Percentiles rank a stretch among this genome's conserved stretches.
phyloP scores from a whole-genome alignment of 2,888 invertebrate genomes.

The Heliothis peltigera region DNA sequence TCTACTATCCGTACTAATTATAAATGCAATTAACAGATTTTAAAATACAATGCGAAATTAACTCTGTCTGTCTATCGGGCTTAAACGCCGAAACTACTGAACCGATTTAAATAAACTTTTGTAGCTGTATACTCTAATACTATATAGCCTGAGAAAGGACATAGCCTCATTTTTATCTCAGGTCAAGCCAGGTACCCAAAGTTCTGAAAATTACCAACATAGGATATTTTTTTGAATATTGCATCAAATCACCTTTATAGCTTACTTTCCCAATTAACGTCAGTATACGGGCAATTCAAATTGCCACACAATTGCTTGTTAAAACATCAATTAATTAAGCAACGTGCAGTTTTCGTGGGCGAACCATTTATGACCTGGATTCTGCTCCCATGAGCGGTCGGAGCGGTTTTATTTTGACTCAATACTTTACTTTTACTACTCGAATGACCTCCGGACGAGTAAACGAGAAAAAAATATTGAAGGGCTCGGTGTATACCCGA shows the following conservation, averaged over 20 bases:
- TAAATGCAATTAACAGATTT: too few relatives aligned
- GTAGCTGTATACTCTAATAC: too few relatives aligned
- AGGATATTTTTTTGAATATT: too few relatives aligned
- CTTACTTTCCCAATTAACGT: not conserved
- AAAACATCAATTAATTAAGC: conserved; percentile 47
- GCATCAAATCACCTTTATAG: not conserved
- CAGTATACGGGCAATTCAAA: not conserved
- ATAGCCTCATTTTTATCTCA: too few relatives aligned
- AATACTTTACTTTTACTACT: conserved; percentile 83
- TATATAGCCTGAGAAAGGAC: too few relatives aligned
- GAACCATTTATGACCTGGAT: conserved; percentile 82
- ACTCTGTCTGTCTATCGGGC: too few relatives aligned
- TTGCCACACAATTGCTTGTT: conserved; percentile 12
- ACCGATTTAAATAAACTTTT: too few relatives aligned
- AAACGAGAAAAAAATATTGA: conserved; percentile 75
- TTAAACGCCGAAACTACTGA: too few relatives aligned
- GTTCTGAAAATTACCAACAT: too few relatives aligned
- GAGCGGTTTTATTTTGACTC: conserved; percentile 76
- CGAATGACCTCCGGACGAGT: conserved; percentile 80
- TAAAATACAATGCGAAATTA: too few relatives aligned
- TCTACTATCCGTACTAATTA: too few relatives aligned
- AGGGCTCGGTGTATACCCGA: conserved; percentile 71
- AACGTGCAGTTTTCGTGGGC: conserved; percentile 63
- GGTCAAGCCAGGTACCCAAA: too few relatives aligned
- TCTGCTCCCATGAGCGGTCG: conserved; percentile 76